Evolutionary conservation across 1,140 invertebrate species (phyloP), one percentile per base, ranked within the genome.

Genomic region (Stegodyphus dumicola): DNA sequence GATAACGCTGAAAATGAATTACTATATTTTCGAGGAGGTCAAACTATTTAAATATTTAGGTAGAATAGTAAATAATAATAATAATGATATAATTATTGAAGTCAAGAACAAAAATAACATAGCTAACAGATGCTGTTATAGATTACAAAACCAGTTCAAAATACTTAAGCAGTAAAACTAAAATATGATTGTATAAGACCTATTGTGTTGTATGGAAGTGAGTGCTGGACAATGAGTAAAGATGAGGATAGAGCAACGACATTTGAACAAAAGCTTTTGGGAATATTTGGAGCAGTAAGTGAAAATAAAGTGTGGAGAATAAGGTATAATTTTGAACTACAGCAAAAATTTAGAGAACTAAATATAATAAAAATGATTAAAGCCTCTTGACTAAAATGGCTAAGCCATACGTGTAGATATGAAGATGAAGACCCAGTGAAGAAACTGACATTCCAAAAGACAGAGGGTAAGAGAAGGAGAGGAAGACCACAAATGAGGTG

Each of bases 261-360:
- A 9, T 67, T n/a, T 67, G 56, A 67, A 67, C 2, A 67, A 17
- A 67, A 67, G n/a, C 9, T 17, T n/a, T 15, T 67, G 17, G 6
- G n/a, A 67, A 17, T 67, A 5, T 67, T 67, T 67, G 17, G 2
- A 67, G 17, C 6, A 67, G 17, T 2, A 15, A 67, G 17, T 2
- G 65, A 67, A 17, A 67, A 67, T 18, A 7, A 7, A 67, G 17
- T 67, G 0, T 18, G 17, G 17, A 67, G 2, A 67, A 17, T 67
- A 67, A 67, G 65, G 6, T 67, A 17, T 67, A 67, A 67, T 17
- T 67, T 67, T 67, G 65, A 67, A 18, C 17, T 67, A n/a, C 65
- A 67, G 2, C 65, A 67, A 18, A 67, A 17, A 67, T 67, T 67
- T 67, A 67, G 65, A 67, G 65, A 67, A 67, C 65, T 6, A 15